phyloP scores from a whole-genome alignment of 2,797 vertebrate species.

The Crotalus adamanteus region DNA sequence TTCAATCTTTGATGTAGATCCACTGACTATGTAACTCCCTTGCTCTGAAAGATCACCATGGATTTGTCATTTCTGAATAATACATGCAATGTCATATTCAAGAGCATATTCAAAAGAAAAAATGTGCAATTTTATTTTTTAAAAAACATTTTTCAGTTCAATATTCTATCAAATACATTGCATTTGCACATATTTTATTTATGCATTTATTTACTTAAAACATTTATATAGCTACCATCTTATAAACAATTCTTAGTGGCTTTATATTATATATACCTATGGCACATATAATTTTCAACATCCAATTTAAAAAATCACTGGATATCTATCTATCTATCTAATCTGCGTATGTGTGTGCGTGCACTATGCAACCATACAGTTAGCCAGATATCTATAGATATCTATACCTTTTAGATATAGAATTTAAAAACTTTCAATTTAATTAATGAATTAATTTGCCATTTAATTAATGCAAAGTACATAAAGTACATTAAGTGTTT shows the following conservation, averaged over 20 bases:
- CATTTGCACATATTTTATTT: neutral
- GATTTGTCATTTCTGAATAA: neutral
- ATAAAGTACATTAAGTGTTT: conserved; percentile 27
- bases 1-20: no score
- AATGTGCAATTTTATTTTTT: neutral
- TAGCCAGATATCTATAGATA: neutral
- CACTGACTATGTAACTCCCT: neutral
- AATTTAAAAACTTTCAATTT: conserved; percentile 23
- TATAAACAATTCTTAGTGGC: neutral
- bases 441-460: neutral
- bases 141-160: neutral
- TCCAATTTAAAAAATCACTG: neutral
- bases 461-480: conserved; percentile 31
- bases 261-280: neutral
- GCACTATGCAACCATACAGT: neutral
- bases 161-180: neutral
- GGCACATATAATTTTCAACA: neutral
- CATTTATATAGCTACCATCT: neutral
- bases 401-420: neutral
- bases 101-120: neutral
- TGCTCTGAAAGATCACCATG: neutral
- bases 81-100: neutral
- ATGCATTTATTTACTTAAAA: neutral
- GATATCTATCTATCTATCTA: neutral
- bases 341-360: no score